phyloP scores from a whole-genome alignment of 2,888 invertebrate species.

The Dolomedes plantarius region DNA sequence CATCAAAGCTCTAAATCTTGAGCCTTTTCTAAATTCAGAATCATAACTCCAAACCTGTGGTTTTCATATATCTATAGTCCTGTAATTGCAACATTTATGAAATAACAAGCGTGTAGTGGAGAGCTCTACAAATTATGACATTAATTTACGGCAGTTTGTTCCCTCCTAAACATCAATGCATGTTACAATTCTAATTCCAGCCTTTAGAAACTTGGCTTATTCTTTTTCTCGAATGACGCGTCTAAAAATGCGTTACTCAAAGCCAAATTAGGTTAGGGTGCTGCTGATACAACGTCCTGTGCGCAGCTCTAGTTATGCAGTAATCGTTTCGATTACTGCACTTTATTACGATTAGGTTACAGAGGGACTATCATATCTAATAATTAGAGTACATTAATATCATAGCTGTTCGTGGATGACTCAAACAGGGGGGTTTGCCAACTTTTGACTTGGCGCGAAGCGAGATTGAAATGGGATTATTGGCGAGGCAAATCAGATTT shows the following conservation, averaged over 20 bases:
- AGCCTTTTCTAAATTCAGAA: too few species aligned
- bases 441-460: slow-evolving; percentile 9
- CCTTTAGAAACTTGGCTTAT: background rate
- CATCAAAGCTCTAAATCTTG: too few species aligned
- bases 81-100: too few species aligned
- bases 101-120: background rate
- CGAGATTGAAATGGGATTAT: background rate
- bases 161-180: too few species aligned
- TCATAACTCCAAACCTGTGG: too few species aligned
- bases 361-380: slow-evolving; percentile 18
- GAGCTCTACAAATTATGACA: background rate
- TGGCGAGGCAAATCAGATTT: background rate
- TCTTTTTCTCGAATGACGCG: background rate
- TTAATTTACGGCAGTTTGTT: background rate
- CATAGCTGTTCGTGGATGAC: background rate
- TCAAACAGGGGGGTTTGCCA: slow-evolving; percentile 5
- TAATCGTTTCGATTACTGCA: background rate
- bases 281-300: background rate
- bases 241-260: slow-evolving; percentile 1
- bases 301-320: background rate
- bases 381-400: slow-evolving; percentile 27
- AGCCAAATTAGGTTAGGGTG: slow-evolving; percentile 24
- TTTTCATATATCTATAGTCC: too few species aligned
- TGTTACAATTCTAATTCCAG: too few species aligned
- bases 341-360: slow-evolving; percentile 13